phyloP scores from a whole-genome alignment of 1,140 invertebrate species.

The Hypsibius dujardini region DNA sequence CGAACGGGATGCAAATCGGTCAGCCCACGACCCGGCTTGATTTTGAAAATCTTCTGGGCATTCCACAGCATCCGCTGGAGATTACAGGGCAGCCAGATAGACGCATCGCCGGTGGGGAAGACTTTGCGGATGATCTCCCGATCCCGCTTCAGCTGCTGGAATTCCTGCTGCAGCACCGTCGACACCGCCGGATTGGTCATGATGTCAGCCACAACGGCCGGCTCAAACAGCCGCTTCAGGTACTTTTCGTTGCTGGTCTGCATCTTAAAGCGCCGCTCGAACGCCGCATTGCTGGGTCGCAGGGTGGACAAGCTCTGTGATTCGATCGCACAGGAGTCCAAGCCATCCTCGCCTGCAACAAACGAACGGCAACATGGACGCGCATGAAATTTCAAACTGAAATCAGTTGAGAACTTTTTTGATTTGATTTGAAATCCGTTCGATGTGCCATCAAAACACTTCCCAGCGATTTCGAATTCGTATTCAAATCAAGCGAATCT shows the following conservation, averaged over 20 bases:
- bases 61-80: constrained; percentile 98
- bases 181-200: constrained; percentile 77
- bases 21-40: constrained; percentile 76
- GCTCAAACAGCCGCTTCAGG: constrained; percentile 68
- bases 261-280: constrained; percentile 88
- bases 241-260: constrained; percentile 84
- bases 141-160: constrained; percentile 77
- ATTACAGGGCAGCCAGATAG: constrained; percentile 84
- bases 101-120: constrained; percentile 46
- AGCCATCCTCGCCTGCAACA: constrained; percentile 94
- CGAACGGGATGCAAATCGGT: constrained; percentile 81
- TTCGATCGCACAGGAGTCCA: constrained; percentile 85
- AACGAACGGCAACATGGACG: no score
- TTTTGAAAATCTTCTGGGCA: constrained; percentile 98
- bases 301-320: constrained; percentile 86
- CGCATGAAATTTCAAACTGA: no score
- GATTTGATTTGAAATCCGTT: no score
- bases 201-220: constrained; percentile 82
- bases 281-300: constrained; percentile 81
- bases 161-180: constrained; percentile 78
- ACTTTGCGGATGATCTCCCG: constrained; percentile 55
- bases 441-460: no score
- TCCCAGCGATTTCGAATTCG: no score
- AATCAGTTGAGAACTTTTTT: no score
- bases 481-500: no score